Base-by-base conservation (phyloP, 2,888 invertebrate genomes). In the Chironomus riparius region DNA sequence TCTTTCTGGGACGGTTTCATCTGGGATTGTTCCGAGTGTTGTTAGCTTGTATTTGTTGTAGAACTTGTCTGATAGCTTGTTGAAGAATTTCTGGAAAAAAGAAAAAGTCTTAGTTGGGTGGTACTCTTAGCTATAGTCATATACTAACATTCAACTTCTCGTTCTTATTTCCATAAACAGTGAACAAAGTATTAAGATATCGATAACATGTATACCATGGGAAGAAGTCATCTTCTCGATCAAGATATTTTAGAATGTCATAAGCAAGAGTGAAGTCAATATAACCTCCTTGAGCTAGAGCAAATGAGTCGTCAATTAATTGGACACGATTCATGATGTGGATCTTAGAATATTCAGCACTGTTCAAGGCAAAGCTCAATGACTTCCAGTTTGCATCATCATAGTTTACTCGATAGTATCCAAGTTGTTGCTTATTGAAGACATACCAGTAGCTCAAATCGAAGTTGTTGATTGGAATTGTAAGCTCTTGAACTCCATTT, bases 231-330 rank as follows among this genome's bases (percentile, higher is more conserved):
- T 84, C 86, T 83, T 90, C 89, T 4, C 85, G 84, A 76, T 83
- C 83, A 77, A 92, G 76, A 79, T 88, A 88, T 62, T 79, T 78
- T 1, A 85, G 82, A 21, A 88, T 79, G 61, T 84, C 82, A 47
- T 88, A 81, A 0, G 86, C 84, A 10, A 83, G 78, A 1, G 80
- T 78, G 77, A 85, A 85, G 13, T 82, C 84, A 77, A 90, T 81
- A 69, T 85, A 81, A 21, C 86, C 87, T 76, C 87, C 86, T 78
- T 87, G 83, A 21, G 89, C 89, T 61, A 90, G 80, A 78, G 86
- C 87, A 78, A 88, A 86, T 3, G 88, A 83, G 80, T 94, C 94
- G 78, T 92, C 91, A 0, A 93, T 82, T 12, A 89, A 79, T 78
- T 93, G 91, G 0, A 91, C 92, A 75, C 93, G 85, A 82, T 91